Percentiles rank a stretch among this genome's conserved stretches.
Conservation (phyloP, 2,113 vertebrate genomes). For the Psilopogon haemacephalus region DNA sequence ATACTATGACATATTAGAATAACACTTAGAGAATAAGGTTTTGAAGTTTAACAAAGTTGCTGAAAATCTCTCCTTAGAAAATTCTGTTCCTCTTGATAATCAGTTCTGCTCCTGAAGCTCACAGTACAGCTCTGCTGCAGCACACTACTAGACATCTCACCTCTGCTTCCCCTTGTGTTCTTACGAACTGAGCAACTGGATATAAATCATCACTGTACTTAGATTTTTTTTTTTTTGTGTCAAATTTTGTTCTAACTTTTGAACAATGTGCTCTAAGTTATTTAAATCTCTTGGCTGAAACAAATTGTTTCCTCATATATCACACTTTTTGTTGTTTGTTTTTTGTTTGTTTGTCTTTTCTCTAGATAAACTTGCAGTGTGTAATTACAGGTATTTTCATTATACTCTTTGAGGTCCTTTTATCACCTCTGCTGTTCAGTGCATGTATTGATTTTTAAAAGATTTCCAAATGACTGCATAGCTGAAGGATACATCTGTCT, state of each 20-base stretch:
- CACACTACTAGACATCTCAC: accelerated
- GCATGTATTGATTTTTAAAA: not conserved
- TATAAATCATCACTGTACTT: not conserved
- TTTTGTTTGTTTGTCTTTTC: not conserved
- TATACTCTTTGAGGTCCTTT: not conserved
- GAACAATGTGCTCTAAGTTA: not conserved
- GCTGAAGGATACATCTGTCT: not conserved
- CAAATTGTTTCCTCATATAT: not conserved
- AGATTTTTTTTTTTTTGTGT: not conserved
- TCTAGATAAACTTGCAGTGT: not conserved
- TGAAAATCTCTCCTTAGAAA: not conserved
- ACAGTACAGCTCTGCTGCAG: not conserved
- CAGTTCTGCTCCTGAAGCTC: not conserved
- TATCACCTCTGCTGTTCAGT: not conserved
- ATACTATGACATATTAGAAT: not conserved
- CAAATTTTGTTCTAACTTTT: not conserved
- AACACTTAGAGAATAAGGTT: not conserved
- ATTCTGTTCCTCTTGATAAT: not conserved
- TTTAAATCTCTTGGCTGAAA: not conserved
- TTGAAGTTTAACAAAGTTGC: not conserved
- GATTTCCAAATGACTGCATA: not conserved
- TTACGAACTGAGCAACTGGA: not conserved
- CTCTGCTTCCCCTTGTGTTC: not conserved
- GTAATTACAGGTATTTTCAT: not conserved
- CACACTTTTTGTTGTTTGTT: not conserved